Evolutionary conservation across 64 coral and sea anemone genomes (phyloP).

Genomic region (Dendrophyllia cribrosa): DNA sequence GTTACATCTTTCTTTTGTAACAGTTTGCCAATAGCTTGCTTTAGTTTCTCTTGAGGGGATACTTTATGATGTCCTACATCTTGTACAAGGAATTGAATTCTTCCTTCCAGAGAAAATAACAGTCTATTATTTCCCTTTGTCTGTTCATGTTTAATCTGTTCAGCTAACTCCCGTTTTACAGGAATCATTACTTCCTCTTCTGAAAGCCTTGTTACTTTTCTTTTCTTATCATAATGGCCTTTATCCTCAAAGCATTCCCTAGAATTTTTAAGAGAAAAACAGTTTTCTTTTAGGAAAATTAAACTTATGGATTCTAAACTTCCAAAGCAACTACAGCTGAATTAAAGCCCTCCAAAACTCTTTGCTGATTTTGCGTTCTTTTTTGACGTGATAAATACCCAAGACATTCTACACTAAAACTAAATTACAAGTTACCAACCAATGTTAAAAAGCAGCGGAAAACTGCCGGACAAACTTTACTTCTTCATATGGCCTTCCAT

Average conservation of each 20-base stretch:
- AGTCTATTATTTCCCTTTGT: background rate
- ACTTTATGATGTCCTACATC: background rate
- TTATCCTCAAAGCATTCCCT: constrained; percentile 4
- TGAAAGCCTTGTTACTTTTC: constrained; percentile 21
- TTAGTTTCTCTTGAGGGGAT: background rate
- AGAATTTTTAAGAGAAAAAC: no score
- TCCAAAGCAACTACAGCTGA: no score
- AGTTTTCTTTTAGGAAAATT: no score
- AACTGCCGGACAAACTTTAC: no score
- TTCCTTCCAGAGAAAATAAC: background rate
- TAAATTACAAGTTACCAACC: no score
- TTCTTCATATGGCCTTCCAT: no score
- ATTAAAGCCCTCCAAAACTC: no score
- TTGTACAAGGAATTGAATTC: background rate
- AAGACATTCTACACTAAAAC: constrained; percentile 1
- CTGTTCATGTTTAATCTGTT: background rate
- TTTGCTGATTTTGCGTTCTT: background rate
- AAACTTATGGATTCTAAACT: no score
- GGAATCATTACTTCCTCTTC: constrained; percentile 42
- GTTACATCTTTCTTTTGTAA: constrained; percentile 5
- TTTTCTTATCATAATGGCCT: constrained; percentile 9
- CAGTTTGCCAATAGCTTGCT: background rate
- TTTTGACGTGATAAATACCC: background rate
- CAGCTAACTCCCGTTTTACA: background rate
- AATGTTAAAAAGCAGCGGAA: no score